Base-by-base conservation (phyloP, 2,888 invertebrate genomes). In the Melanophora roralis region DNA sequence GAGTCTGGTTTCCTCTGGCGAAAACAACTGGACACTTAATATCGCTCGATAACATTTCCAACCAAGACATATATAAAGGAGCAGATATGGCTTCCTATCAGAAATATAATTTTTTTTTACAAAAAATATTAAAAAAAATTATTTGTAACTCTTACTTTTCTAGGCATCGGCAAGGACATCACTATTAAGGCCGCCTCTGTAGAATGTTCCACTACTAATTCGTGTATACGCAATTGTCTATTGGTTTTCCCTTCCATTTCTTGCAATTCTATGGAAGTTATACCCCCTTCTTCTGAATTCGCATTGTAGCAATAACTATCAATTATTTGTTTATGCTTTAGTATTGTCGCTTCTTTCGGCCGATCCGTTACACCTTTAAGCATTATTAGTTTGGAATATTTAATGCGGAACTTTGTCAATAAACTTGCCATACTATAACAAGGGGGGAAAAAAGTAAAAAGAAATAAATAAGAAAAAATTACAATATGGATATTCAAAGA, bases 131-230 rank as follows among this genome's bases (percentile, higher is more conserved):
- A 27, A 27, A 27, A 27, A 5, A n/a, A n/a, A n/a, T n/a, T n/a
- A n/a, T n/a, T n/a, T n/a, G n/a, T 6, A 27, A 27, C 27, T 27
- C 83, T 90, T 89, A 92, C 96, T 91, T 92, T 97, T 83, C 97
- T 92, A 1, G 98, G 98, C 94, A 98, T 96, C 32, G 98, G 98
- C 81, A 98, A 91, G 91, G 94, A 98, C 99, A 99, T 97, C 69
- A 99, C 97, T 84, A 99, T 93, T 82, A 99, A 92, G n/a, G 94
- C 93, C 0, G 98, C 95, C 68, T 95, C 93, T 83, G 92, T 93
- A 0, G 98, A 98, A 91, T 99, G 95, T 87, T 97, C 94, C 62
- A 95, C 91, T 36, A 99, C 91, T 80, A 98, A 91, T 89, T 99
- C 99, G 53, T 98, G 92, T 82, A 98, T 92, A 82, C 98, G 92